Conservation (phyloP, 2,113 vertebrate species). For the Pterocles orientalis region DNA sequence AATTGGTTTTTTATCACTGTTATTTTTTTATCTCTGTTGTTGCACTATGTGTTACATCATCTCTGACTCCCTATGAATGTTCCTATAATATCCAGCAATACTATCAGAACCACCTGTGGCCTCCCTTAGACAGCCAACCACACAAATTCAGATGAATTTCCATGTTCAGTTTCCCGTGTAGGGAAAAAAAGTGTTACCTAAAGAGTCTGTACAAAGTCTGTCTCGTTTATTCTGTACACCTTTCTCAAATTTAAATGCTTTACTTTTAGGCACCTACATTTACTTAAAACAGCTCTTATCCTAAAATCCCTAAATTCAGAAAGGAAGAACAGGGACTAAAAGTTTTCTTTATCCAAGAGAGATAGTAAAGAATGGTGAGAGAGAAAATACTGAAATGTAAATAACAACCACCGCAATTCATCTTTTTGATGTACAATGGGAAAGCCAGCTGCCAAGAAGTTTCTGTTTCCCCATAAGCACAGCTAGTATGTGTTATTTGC, state of each 20-base stretch:
- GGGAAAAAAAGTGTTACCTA: neutral
- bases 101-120: neutral
- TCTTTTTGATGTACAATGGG: neutral
- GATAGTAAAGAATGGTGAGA: neutral
- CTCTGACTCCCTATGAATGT: neutral
- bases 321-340: accelerated
- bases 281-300: neutral
- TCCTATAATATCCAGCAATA: neutral
- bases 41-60: neutral
- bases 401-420: neutral
- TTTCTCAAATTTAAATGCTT: neutral
- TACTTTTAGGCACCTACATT: neutral
- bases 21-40: neutral
- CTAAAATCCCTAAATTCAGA: neutral
- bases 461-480: neutral
- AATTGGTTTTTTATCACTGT: neutral
- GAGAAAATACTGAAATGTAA: neutral
- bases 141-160: neutral
- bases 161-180: no score
- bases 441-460: neutral
- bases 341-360: neutral
- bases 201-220: neutral
- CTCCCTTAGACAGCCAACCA: neutral
- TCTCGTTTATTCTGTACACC: neutral
- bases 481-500: neutral